Evolutionary conservation across 2,888 invertebrate genomes (phyloP).

Genomic region (Sepioteuthis lessoniana): DNA sequence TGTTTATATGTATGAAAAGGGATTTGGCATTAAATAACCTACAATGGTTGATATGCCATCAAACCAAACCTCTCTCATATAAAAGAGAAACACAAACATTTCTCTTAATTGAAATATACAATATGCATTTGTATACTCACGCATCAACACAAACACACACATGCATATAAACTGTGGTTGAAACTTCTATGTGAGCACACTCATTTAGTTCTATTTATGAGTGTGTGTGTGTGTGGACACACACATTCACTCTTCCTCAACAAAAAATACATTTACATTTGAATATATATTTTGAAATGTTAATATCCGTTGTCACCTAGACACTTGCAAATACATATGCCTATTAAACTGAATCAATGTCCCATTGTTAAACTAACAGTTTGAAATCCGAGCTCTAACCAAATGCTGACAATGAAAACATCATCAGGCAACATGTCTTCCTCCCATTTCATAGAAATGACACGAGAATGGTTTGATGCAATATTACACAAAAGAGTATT

Average conservation of each 20-base stretch:
- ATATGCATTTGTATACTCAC: background rate
- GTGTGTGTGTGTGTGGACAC: background rate
- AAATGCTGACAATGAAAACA: constrained; percentile 17
- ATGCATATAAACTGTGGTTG: background rate
- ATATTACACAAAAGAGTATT: background rate
- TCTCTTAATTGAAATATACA: background rate
- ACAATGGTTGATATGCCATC: no score
- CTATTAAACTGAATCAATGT: background rate
- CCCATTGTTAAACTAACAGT: background rate
- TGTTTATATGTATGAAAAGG: no score
- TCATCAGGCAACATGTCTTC: background rate
- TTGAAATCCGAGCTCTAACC: background rate
- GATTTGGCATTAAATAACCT: no score
- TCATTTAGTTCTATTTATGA: background rate
- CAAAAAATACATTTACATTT: background rate
- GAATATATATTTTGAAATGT: background rate
- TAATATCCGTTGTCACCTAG: background rate
- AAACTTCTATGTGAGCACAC: background rate
- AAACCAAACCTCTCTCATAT: no score
- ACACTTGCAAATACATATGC: background rate
- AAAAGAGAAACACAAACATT: background rate
- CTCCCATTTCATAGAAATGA: background rate
- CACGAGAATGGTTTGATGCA: background rate
- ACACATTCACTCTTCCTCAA: background rate
- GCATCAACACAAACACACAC: background rate